Percentiles rank a stretch among this genome's conserved stretches.
phyloP scores from a whole-genome alignment of 2,113 vertebrate species.

The Glaucomys volans region DNA sequence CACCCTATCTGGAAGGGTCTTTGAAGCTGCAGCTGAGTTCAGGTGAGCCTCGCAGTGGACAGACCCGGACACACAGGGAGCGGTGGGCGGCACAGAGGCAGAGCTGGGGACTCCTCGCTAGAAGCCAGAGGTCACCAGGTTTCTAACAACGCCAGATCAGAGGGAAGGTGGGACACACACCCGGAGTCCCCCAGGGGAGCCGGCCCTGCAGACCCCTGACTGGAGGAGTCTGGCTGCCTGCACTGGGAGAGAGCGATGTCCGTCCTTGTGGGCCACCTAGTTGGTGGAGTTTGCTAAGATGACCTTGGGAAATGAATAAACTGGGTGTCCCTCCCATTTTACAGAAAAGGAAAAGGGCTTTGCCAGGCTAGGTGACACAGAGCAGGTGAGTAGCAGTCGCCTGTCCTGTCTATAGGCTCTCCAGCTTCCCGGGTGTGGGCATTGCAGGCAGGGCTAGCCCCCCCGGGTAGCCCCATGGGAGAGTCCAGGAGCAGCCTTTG shows the following conservation, averaged over 20 bases:
- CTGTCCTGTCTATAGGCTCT: too few species aligned
- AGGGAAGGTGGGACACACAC: too few species aligned
- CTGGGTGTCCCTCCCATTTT: neutral
- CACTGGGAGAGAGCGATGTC: neutral
- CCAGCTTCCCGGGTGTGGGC: too few species aligned
- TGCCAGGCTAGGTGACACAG: neutral
- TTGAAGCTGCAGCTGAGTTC: neutral
- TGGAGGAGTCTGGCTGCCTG: neutral
- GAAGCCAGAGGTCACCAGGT: neutral
- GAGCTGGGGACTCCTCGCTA: fast-evolving
- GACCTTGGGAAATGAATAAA: neutral
- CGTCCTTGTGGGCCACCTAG: too few species aligned
- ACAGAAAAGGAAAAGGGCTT: neutral
- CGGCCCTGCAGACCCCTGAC: neutral
- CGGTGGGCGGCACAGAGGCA: neutral
- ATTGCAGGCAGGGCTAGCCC: too few species aligned
- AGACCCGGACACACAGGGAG: neutral
- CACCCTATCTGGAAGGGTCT: neutral
- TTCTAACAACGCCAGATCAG: neutral
- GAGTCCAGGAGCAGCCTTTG: too few species aligned
- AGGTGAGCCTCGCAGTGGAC: too few species aligned
- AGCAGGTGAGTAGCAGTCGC: too few species aligned
- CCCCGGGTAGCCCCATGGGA: too few species aligned
- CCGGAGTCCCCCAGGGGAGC: too few species aligned
- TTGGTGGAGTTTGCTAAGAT: neutral